phyloP scores from a whole-genome alignment of 2,797 vertebrate species.

The Oryzias dopingdopingensis region DNA sequence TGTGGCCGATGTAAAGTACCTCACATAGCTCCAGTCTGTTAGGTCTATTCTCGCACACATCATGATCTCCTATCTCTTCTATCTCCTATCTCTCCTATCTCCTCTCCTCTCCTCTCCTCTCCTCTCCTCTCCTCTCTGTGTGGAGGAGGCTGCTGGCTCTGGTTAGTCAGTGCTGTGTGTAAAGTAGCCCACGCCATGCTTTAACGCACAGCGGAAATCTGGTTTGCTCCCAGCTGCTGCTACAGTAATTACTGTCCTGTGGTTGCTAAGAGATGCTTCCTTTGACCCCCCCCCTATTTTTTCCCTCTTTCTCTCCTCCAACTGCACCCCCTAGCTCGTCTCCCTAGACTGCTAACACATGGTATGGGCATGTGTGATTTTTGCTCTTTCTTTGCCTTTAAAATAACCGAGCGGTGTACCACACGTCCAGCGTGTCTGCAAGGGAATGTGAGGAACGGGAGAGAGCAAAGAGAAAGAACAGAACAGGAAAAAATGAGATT shows the following conservation, averaged over 20 bases:
- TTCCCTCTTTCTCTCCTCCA: constrained; percentile 36
- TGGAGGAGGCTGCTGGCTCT: constrained; percentile 81
- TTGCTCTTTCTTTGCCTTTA: constrained; percentile 71
- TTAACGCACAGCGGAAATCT: constrained; percentile 93
- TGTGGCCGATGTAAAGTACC: constrained; percentile 8
- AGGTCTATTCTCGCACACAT: constrained; percentile 53
- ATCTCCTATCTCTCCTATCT: constrained; percentile 1
- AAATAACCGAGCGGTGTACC: constrained; percentile 76
- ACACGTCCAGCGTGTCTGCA: constrained; percentile 53
- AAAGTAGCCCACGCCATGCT: constrained; percentile 87
- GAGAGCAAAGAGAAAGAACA: constrained; percentile 66
- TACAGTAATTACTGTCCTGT: constrained; percentile 94
- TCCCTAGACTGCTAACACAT: constrained; percentile 79
- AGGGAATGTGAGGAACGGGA: constrained; percentile 64
- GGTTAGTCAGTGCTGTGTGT: constrained; percentile 83
- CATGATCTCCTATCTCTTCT: constrained; percentile 38
- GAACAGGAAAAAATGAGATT: constrained; percentile 71
- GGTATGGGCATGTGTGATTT: constrained; percentile 70
- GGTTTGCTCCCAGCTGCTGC: constrained; percentile 90
- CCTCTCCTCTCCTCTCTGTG: constrained; percentile 62
- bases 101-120: constrained; percentile 35
- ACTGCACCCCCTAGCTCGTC: constrained; percentile 27
- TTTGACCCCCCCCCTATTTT: constrained; percentile 72
- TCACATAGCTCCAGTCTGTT: constrained; percentile 23
- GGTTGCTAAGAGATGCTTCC: constrained; percentile 93